These are phyloP conservation scores for Cherax destructor DNA, from an alignment of 1,140 invertebrate species.

Conservation along the genomic window DNA sequence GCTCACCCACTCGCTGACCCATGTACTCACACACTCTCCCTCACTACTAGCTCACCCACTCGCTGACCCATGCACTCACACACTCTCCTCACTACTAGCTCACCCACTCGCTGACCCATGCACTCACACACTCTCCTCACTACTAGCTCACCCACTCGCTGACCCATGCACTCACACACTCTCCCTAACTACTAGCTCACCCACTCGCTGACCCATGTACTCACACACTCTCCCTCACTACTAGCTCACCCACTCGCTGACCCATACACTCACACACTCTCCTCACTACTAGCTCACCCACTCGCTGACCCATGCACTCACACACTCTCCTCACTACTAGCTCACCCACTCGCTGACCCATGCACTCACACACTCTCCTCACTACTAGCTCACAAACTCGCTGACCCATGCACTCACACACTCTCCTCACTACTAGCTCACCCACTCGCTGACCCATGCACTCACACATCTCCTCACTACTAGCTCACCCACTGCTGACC, in stretches of 20 bases:
- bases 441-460: background rate
- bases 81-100: background rate
- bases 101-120: background rate
- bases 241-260: background rate
- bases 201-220: background rate
- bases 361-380: background rate
- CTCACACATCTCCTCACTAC: background rate
- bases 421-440: too few relatives aligned
- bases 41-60: too few relatives aligned
- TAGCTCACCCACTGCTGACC: too few relatives aligned
- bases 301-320: background rate
- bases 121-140: background rate
- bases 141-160: background rate
- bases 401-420: background rate
- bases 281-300: background rate
- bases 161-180: background rate
- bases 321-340: background rate
- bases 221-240: background rate
- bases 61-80: background rate
- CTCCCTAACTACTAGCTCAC: too few relatives aligned
- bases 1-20: background rate
- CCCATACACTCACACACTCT: background rate
- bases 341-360: background rate
- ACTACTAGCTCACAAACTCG: background rate
- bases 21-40: background rate